These are phyloP conservation scores for Seriola quinqueradiata DNA, from an alignment of 2,113 vertebrate genomes.

Conservation along the genomic window DNA sequence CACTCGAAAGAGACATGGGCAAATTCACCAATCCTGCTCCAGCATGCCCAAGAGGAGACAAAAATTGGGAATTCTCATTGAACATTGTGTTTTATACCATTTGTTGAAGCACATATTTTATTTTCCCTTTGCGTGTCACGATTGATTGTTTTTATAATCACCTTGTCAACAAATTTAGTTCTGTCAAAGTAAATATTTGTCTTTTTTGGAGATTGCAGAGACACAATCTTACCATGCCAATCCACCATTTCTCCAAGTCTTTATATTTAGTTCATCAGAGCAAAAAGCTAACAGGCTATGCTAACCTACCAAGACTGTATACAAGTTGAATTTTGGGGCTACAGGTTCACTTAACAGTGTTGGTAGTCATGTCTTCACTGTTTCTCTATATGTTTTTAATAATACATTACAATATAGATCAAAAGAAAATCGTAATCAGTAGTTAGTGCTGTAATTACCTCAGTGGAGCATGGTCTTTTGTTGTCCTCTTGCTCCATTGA, in stretches of 20 bases:
- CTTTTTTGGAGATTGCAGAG: not conserved
- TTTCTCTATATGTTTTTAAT: not conserved
- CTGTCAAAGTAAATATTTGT: no score
- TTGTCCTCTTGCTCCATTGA: constrained; percentile 86
- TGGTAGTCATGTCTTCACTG: no score
- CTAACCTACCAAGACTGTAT: not conserved
- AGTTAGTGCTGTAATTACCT: constrained; percentile 85
- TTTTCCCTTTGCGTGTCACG: not conserved
- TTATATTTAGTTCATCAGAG: not conserved
- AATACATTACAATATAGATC: not conserved
- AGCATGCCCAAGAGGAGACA: constrained; percentile 78
- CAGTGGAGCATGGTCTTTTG: constrained; percentile 88
- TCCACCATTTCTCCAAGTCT: not conserved
- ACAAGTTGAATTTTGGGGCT: not conserved
- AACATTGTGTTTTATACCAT: constrained; percentile 58
- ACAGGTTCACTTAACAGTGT: no score
- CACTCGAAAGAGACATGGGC: constrained; percentile 78
- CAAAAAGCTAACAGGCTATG: not conserved
- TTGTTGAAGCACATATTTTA: constrained; percentile 19
- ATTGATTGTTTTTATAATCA: not conserved
- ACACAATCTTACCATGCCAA: not conserved
- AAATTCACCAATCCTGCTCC: constrained; percentile 83
- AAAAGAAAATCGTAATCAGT: not conserved
- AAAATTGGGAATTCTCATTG: constrained; percentile 78
- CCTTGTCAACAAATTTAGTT: no score